Evolutionary conservation across 2,888 invertebrate species (phyloP), one percentile per base, ranked within the genome.

Genomic region (Chrysotoxum bicinctum): DNA sequence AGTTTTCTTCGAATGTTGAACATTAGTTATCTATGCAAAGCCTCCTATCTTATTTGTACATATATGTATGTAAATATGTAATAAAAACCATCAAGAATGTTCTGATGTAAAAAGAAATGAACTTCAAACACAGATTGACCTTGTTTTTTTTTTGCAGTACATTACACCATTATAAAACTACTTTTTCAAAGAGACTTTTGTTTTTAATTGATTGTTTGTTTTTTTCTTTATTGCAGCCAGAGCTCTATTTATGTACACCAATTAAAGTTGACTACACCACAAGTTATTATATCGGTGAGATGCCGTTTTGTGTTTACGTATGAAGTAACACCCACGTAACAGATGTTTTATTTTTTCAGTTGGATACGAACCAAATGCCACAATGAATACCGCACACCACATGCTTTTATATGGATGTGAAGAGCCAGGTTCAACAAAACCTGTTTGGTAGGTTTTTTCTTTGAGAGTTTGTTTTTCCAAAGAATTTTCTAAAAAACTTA

Each of bases 371-470:
- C 98, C 98, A 1, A 97, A 98, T 90, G 97, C 98, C 1, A 95
- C 97, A 12, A 97, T 97, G 96, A 94, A 96, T 90, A 96, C 96
- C 5, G 97, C 97, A 10, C 98, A 98, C 93, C 98, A 98, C 91
- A 98, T 98, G 95, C 93, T 98, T 62, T 91, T 98, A 0, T 98
- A 98, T 90, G 98, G 98, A 14, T 98, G 98, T 89, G 93, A 94
- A 3, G 94, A 94, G 75, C 98, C 92, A 8, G 92, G 92, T 5
- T 89, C 91, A 21, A 87, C 88, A 6, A 90, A 90, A 77, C 87
- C 88, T 23, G 95, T 96, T 64, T 97, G 98, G 97, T 96, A 92
- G 93, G 93, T 91, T 82, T 52, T 50, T 43, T 4, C 2, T 16
- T 43, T 43, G 1, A 45, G 14, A 48, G 1, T 1, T 0, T 10